These are phyloP conservation scores for Pristis pectinata DNA, from an alignment of 2,797 vertebrate species.

Conservation along the genomic window DNA sequence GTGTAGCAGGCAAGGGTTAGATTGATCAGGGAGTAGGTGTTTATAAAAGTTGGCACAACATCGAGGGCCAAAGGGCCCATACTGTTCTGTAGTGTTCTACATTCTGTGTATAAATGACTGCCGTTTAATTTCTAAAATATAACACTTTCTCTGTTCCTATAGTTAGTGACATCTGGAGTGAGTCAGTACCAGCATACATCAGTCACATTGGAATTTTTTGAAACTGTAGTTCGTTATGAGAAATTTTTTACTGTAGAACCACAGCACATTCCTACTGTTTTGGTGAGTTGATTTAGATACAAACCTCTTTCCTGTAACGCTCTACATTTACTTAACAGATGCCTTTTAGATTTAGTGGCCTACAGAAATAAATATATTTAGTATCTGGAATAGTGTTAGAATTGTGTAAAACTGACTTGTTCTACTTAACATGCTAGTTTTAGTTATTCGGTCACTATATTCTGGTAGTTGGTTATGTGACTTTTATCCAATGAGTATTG, in stretches of 20 bases:
- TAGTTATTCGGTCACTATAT: not conserved
- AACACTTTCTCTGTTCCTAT: slow-evolving; percentile 40
- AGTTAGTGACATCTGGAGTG: slow-evolving; percentile 87
- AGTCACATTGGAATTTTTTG: slow-evolving; percentile 91
- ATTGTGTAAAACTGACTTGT: not conserved
- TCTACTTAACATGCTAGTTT: not conserved
- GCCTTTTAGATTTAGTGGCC: not conserved
- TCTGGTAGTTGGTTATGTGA: not conserved
- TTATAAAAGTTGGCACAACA: no score
- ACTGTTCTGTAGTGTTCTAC: no score
- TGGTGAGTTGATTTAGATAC: slow-evolving; percentile 67
- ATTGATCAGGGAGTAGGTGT: no score
- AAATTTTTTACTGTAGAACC: slow-evolving; percentile 96
- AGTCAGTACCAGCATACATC: slow-evolving; percentile 88
- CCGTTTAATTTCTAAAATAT: not conserved
- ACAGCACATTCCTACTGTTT: slow-evolving; percentile 84
- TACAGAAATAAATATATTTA: not conserved
- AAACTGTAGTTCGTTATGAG: slow-evolving; percentile 90
- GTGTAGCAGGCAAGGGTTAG: no score
- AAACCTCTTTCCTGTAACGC: not conserved
- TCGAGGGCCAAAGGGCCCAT: no score
- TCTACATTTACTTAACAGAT: no score
- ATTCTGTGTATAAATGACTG: not conserved
- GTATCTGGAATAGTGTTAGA: not conserved
- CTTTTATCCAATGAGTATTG: not conserved